These are phyloP conservation scores for Athripsodes cinereus DNA, from an alignment of 2,888 invertebrate species.

Conservation along the genomic window DNA sequence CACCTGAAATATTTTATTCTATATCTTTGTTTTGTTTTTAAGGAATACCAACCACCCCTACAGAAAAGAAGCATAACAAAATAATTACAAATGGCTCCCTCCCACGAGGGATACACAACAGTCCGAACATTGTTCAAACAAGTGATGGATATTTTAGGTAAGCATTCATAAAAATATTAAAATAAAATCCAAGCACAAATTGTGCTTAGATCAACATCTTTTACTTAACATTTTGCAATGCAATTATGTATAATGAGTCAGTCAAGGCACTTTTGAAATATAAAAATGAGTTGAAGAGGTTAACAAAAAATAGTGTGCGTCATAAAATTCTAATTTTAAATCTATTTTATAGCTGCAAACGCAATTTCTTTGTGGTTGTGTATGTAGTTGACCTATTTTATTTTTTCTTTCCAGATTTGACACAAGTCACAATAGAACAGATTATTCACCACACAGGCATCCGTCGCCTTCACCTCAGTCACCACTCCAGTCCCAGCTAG, in stretches of 20 bases:
- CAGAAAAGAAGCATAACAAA: slow-evolving; percentile 52
- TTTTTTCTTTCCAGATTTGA: slow-evolving; percentile 39
- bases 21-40: no score
- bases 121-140: slow-evolving; percentile 47
- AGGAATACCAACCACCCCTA: slow-evolving; percentile 51
- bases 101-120: slow-evolving; percentile 58
- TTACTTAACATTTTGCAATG: no score
- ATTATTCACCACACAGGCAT: slow-evolving; percentile 14
- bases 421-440: slow-evolving; percentile 40
- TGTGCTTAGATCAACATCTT: no score
- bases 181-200: no score
- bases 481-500: background rate
- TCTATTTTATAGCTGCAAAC: no score
- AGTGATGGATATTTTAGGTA: slow-evolving; percentile 49
- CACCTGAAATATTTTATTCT: no score
- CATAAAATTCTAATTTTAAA: background rate
- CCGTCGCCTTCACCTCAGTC: slow-evolving; percentile 13
- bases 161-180: slow-evolving; percentile 16
- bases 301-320: no score
- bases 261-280: no score
- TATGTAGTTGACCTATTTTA: background rate
- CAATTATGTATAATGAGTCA: no score
- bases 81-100: slow-evolving; percentile 89
- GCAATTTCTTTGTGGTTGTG: no score
- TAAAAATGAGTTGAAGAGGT: no score